Evolutionary conservation across 2,888 invertebrate genomes (phyloP).

Genomic region (Gastracanthus pulcherrimus): DNA sequence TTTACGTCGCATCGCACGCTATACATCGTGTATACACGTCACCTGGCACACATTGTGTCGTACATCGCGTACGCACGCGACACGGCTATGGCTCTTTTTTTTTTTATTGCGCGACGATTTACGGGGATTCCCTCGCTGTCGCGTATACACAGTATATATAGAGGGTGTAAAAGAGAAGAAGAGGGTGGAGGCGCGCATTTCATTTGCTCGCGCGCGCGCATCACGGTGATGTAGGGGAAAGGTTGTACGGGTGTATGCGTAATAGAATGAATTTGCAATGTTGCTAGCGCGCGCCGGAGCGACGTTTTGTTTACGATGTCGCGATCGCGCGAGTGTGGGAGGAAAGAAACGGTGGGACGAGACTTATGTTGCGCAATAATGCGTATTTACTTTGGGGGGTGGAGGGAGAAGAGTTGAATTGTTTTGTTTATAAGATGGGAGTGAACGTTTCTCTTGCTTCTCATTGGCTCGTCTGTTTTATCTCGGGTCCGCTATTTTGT

Average conservation of each 20-base stretch:
- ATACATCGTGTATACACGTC: neutral
- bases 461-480: too few relatives aligned
- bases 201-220: neutral
- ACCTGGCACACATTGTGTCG: too few relatives aligned
- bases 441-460: neutral
- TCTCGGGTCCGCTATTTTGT: too few relatives aligned
- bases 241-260: too few relatives aligned
- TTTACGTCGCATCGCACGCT: neutral
- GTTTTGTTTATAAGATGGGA: neutral
- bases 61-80: neutral
- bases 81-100: too few relatives aligned
- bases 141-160: too few relatives aligned
- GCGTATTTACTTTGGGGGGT: neutral
- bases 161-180: neutral
- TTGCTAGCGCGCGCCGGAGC: neutral
- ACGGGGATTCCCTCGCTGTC: slow-evolving; percentile 17
- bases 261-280: neutral
- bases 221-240: neutral
- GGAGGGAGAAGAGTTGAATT: neutral
- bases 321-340: too few relatives aligned
- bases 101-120: neutral
- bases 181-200: neutral
- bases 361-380: neutral
- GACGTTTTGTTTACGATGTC: neutral
- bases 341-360: neutral